A percentile compares a stretch with the other conserved stretches of the same genome.
phyloP scores from a whole-genome alignment of 2,888 invertebrate genomes.

The Invenusta paracnida region DNA sequence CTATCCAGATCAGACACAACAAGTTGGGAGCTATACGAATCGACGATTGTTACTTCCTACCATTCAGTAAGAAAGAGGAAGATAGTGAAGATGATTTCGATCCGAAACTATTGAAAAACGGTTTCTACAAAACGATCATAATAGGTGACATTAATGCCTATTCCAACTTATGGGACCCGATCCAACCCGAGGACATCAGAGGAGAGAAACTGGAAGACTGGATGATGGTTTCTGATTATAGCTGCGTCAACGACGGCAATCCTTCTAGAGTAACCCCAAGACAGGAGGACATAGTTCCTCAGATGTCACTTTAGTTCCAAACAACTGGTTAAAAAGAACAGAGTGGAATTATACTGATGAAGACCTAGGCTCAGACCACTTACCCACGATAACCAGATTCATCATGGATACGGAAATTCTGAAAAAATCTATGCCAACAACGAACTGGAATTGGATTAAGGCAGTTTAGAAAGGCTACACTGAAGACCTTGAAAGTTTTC shows the following conservation, averaged over 20 bases:
- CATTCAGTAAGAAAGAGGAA: neutral
- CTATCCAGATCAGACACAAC: neutral
- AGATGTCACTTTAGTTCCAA: neutral
- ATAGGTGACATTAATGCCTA: neutral
- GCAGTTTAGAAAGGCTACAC: neutral
- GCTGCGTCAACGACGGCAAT: neutral
- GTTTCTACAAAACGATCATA: neutral
- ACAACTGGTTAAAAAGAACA: neutral
- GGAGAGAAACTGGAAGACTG: neutral
- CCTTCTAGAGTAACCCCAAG: neutral
- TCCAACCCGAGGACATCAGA: neutral
- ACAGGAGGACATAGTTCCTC: neutral
- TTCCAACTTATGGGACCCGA: neutral
- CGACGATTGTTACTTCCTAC: neutral
- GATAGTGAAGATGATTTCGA: neutral
- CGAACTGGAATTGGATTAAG: neutral
- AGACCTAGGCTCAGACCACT: constrained; percentile 4
- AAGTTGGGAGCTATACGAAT: neutral
- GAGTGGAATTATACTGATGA: neutral
- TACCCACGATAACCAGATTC: neutral
- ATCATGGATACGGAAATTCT: neutral
- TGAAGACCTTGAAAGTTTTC: neutral
- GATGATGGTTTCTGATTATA: neutral
- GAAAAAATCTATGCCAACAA: neutral
- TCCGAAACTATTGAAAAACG: neutral